A percentile compares a stretch with the other conserved stretches of the same genome.
Evolutionary conservation across 2,888 invertebrate genomes (phyloP).

Genomic region (Augochlorella aurata): DNA sequence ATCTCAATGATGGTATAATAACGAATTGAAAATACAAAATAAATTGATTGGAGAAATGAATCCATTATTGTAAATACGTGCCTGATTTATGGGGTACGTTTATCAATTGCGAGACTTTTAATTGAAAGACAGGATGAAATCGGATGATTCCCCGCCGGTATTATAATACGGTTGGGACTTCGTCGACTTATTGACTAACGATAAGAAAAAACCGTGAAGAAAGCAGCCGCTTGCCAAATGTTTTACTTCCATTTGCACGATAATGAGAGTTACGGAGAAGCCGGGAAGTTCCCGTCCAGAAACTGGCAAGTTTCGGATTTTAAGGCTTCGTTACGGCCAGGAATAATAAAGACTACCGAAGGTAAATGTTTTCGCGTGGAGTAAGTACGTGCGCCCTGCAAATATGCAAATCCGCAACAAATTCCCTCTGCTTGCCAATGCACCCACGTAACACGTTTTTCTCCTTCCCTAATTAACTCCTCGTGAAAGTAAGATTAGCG

Average conservation of each 20-base stretch:
- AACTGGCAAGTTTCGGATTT: slow-evolving; percentile 68
- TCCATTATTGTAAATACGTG: background rate
- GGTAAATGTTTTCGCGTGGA: slow-evolving; percentile 70
- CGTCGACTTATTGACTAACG: slow-evolving; percentile 38
- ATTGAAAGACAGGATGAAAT: background rate
- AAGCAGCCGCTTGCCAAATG: slow-evolving; percentile 35
- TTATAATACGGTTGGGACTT: slow-evolving; percentile 6
- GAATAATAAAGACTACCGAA: slow-evolving; percentile 71
- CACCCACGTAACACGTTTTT: slow-evolving; percentile 68
- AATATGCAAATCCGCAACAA: slow-evolving; percentile 75
- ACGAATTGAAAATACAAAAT: too few species aligned
- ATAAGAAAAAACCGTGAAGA: slow-evolving; percentile 6
- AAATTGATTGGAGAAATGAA: too few species aligned
- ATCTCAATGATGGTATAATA: too few species aligned
- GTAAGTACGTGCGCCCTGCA: slow-evolving; percentile 69
- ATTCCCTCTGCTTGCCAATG: slow-evolving; percentile 64
- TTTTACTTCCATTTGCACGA: slow-evolving; percentile 65
- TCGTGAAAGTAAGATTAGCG: slow-evolving; percentile 74
- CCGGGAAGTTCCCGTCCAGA: slow-evolving; percentile 61
- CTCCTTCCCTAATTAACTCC: slow-evolving; percentile 70
- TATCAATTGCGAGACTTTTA: background rate
- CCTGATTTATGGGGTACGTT: background rate
- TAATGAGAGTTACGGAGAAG: slow-evolving; percentile 63
- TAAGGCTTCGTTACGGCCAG: slow-evolving; percentile 63
- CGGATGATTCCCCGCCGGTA: background rate